phyloP scores from a whole-genome alignment of 2,797 vertebrate genomes.

The Chrysocyon brachyurus region DNA sequence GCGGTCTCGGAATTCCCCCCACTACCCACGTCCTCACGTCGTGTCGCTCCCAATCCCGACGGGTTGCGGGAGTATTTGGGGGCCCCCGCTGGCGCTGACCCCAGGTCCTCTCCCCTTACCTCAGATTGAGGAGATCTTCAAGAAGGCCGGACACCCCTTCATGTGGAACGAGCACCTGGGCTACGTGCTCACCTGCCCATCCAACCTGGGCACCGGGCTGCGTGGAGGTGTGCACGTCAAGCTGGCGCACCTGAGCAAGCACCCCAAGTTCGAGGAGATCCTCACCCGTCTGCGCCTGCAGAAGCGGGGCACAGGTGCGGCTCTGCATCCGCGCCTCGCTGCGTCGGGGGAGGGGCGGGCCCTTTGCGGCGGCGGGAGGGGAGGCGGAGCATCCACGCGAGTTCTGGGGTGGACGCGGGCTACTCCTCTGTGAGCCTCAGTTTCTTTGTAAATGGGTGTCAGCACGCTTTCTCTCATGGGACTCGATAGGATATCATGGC shows the following conservation, averaged over 20 bases:
- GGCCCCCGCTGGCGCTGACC: not conserved
- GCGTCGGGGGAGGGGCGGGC: too few species aligned
- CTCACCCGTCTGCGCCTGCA: slow-evolving; percentile 93
- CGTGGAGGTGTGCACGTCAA: slow-evolving; percentile 93
- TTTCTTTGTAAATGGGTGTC: not conserved
- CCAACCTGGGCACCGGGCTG: slow-evolving; percentile 93
- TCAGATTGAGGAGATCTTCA: slow-evolving; percentile 94
- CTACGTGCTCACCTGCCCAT: slow-evolving; percentile 93
- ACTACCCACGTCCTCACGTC: too few species aligned
- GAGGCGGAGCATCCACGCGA: not conserved
- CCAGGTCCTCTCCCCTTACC: not conserved
- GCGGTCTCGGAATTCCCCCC: not conserved
- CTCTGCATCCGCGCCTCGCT: rapidly evolving
- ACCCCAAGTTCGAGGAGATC: slow-evolving; percentile 93
- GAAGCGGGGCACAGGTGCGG: slow-evolving; percentile 93
- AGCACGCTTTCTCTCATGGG: not conserved
- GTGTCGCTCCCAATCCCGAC: too few species aligned
- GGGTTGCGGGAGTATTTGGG: not conserved
- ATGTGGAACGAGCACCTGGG: slow-evolving; percentile 94
- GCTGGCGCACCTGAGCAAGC: slow-evolving; percentile 92
- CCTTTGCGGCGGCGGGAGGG: not conserved
- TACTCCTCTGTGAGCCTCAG: not conserved
- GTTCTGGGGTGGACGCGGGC: not conserved
- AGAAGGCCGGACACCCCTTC: slow-evolving; percentile 92
- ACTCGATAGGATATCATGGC: not conserved